Percentiles rank a stretch among this genome's conserved stretches.
These are phyloP conservation scores for Drosophila cyrtoloma DNA, from an alignment of 2,888 invertebrate genomes.

Conservation along the genomic window DNA sequence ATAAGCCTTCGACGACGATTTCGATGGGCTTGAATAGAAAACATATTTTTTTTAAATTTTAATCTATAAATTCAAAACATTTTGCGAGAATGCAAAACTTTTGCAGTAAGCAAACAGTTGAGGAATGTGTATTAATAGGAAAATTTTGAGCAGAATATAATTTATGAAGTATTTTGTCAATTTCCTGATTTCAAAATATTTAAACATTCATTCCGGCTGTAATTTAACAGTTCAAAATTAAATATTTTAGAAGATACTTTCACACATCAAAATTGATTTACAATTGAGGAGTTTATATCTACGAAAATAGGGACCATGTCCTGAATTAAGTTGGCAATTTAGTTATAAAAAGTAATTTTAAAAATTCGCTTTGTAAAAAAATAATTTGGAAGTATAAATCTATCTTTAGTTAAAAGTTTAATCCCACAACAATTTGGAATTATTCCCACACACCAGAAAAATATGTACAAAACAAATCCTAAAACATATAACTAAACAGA, in stretches of 20 bases:
- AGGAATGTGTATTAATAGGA: slow-evolving; percentile 1
- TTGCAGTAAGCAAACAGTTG: slow-evolving; percentile 24
- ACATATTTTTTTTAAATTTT: background rate
- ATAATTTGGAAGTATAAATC: background rate
- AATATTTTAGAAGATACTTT: background rate
- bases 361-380: background rate
- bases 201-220: background rate
- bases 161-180: slow-evolving; percentile 51
- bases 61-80: background rate
- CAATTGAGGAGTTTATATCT: too few species aligned
- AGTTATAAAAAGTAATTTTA: background rate
- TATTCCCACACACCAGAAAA: background rate
- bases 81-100: slow-evolving; percentile 1
- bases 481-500: background rate
- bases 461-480: background rate
- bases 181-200: background rate
- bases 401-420: background rate
- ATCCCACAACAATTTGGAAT: background rate
- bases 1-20: slow-evolving; percentile 84
- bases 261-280: background rate
- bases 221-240: background rate
- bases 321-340: background rate
- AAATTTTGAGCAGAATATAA: slow-evolving; percentile 40
- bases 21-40: slow-evolving; percentile 71
- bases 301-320: background rate